phyloP scores from a whole-genome alignment of 2,113 vertebrate species.

The Blennius ocellaris region DNA sequence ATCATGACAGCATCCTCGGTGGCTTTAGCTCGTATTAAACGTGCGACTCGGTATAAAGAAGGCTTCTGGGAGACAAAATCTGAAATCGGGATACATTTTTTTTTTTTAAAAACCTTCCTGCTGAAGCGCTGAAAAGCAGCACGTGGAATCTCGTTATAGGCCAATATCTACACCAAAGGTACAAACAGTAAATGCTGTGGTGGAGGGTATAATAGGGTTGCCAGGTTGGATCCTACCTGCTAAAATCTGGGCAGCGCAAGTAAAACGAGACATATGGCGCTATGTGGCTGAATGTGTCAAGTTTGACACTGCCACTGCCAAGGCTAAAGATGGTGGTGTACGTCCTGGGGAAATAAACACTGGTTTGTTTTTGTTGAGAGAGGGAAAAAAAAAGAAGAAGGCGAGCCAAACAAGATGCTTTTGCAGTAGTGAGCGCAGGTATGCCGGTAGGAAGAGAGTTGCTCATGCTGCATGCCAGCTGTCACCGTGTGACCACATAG shows the following conservation, averaged over 20 bases:
- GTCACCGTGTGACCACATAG: constrained; percentile 3
- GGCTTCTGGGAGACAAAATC: constrained; percentile 12
- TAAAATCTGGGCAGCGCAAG: constrained; percentile 35
- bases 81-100: not conserved
- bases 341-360: constrained; percentile 15
- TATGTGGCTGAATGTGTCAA: constrained; percentile 26
- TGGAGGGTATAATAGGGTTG: constrained; percentile 12
- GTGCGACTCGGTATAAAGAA: not conserved
- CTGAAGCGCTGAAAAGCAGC: constrained; percentile 13
- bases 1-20: not conserved
- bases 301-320: constrained; percentile 19
- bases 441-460: not conserved
- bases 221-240: constrained; percentile 53
- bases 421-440: constrained; percentile 14
- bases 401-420: constrained; percentile 10
- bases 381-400: no score
- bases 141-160: not conserved
- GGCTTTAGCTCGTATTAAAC: constrained; percentile 26
- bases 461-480: not conserved
- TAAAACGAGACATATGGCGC: constrained; percentile 41
- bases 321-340: constrained; percentile 24
- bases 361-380: constrained; percentile 22
- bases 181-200: constrained; percentile 3
- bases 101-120: not conserved
- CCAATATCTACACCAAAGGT: constrained; percentile 14